Evolutionary conservation across 2,113 vertebrate species (phyloP).

Genomic region (Anser brachyrhynchus): DNA sequence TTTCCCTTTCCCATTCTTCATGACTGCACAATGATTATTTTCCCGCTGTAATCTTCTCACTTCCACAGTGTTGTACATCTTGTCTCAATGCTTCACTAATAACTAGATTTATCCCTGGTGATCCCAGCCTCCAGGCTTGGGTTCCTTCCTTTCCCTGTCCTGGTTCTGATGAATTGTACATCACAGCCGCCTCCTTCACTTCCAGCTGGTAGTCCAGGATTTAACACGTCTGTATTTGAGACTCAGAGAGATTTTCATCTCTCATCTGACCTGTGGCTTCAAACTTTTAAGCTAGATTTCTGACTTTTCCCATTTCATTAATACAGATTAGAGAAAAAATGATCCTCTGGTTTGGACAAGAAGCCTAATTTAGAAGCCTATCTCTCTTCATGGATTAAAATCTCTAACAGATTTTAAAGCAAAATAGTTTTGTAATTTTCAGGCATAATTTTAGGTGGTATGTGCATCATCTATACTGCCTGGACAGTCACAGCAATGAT

Average conservation of each 20-base stretch:
- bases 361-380: neutral
- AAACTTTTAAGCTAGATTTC: neutral
- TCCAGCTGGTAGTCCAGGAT: neutral
- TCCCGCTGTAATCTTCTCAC: neutral
- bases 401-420: neutral
- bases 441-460: neutral
- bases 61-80: neutral
- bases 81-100: neutral
- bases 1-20: neutral
- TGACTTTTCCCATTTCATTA: neutral
- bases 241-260: neutral
- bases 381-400: neutral
- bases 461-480: neutral
- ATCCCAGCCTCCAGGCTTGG: neutral
- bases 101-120: neutral
- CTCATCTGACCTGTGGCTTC: neutral
- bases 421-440: neutral
- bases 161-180: neutral
- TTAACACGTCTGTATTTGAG: neutral
- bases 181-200: neutral
- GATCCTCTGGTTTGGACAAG: neutral
- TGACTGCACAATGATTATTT: neutral
- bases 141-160: neutral
- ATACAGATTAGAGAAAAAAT: neutral
- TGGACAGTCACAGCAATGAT: neutral